Evolutionary conservation across 2,797 vertebrate species (phyloP).

Genomic region (Hafferia zeledoni): DNA sequence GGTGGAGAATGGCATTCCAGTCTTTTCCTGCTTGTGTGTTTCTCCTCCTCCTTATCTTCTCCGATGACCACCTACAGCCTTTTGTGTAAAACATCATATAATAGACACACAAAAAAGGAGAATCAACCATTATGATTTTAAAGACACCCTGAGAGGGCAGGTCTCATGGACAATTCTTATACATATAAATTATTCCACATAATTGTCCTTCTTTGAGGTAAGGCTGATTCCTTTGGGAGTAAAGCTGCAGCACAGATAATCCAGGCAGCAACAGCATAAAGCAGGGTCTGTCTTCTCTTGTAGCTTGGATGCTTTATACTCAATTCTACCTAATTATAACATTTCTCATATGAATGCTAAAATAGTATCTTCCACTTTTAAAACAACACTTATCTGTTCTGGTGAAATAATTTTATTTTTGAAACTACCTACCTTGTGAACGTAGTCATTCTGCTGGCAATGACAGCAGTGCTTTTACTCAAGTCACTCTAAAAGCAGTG

Average conservation of each 20-base stretch:
- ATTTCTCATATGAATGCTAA: slow-evolving; percentile 28
- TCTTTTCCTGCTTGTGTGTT: background rate
- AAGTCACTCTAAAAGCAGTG: background rate
- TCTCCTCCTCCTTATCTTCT: background rate
- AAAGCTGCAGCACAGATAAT: background rate
- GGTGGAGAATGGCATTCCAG: background rate
- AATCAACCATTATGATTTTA: background rate
- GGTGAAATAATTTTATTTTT: slow-evolving; percentile 38
- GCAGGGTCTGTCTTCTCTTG: background rate
- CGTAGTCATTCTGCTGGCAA: slow-evolving; percentile 14
- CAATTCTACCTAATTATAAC: slow-evolving; percentile 39
- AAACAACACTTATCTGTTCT: slow-evolving; percentile 40
- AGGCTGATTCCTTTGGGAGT: background rate
- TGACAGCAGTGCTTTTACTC: background rate
- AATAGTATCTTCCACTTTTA: slow-evolving; percentile 41
- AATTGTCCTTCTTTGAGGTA: background rate
- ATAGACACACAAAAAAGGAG: background rate
- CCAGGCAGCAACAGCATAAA: background rate
- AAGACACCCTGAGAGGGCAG: background rate
- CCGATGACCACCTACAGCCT: background rate
- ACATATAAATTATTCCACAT: background rate
- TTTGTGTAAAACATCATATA: background rate
- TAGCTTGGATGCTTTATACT: slow-evolving; percentile 19
- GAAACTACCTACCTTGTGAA: slow-evolving; percentile 34
- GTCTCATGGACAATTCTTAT: background rate